phyloP scores from a whole-genome alignment of 2,113 vertebrate species.

The Pomatorhinus ruficollis region DNA sequence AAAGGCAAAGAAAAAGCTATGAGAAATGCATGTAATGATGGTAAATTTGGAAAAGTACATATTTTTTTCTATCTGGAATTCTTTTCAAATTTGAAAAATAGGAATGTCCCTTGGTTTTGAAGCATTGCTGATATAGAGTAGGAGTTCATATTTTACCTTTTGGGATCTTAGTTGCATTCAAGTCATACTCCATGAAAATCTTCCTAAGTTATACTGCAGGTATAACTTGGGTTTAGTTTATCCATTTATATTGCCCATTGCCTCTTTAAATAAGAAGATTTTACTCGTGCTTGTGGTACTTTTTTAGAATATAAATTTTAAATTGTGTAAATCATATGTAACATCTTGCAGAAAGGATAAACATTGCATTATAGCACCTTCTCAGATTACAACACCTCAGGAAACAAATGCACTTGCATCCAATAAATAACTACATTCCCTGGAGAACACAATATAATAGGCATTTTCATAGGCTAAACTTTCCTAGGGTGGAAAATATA shows the following conservation, averaged over 20 bases:
- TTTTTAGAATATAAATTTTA: background rate
- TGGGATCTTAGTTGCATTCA: background rate
- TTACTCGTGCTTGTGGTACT: background rate
- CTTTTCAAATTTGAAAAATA: background rate
- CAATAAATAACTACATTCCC: background rate
- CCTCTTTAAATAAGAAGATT: background rate
- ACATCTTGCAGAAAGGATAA: background rate
- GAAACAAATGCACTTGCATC: background rate
- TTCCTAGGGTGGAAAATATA: background rate
- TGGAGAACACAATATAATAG: background rate
- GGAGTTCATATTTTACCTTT: background rate
- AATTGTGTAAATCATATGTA: background rate
- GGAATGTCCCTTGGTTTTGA: background rate
- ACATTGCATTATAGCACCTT: background rate
- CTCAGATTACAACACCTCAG: background rate
- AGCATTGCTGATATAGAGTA: background rate
- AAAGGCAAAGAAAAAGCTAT: constrained; percentile 7
- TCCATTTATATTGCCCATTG: background rate
- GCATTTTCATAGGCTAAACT: background rate
- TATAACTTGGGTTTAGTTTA: background rate
- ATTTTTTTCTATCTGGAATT: background rate
- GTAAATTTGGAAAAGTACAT: background rate
- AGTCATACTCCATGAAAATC: background rate
- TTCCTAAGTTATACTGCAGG: background rate
- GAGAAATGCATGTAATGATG: constrained; percentile 6